Percentiles rank a stretch among this genome's conserved stretches.
Evolutionary conservation across 2,113 vertebrate species (phyloP).

Genomic region (Neodon shergylaensis): DNA sequence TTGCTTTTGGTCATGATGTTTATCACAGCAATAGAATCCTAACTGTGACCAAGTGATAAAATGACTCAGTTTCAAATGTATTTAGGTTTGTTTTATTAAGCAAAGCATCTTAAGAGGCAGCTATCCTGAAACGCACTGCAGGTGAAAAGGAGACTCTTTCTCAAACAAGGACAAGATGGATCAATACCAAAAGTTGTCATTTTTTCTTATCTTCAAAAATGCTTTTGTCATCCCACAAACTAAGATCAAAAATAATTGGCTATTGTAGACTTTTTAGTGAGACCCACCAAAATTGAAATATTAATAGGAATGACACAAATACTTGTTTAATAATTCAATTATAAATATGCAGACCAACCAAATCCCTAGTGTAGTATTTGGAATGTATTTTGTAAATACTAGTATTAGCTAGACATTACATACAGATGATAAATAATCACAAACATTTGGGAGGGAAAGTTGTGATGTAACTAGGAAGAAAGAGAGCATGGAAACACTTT

Average conservation of each 20-base stretch:
- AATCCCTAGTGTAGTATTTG: background rate
- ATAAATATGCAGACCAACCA: background rate
- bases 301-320: background rate
- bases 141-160: too few species aligned
- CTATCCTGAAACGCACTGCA: background rate
- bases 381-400: background rate
- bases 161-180: background rate
- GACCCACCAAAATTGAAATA: background rate
- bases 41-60: background rate
- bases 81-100: background rate
- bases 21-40: background rate
- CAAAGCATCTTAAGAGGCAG: background rate
- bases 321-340: background rate
- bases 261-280: background rate
- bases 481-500: background rate
- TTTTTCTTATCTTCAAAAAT: background rate
- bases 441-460: background rate
- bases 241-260: background rate
- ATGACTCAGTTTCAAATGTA: background rate
- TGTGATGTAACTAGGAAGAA: background rate
- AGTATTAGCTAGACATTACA: background rate
- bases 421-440: background rate
- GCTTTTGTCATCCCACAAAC: background rate
- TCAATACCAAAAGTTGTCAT: background rate
- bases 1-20: background rate